Conservation (phyloP, 1,140 invertebrate genomes). For the Macrobrachium rosenbergii region DNA sequence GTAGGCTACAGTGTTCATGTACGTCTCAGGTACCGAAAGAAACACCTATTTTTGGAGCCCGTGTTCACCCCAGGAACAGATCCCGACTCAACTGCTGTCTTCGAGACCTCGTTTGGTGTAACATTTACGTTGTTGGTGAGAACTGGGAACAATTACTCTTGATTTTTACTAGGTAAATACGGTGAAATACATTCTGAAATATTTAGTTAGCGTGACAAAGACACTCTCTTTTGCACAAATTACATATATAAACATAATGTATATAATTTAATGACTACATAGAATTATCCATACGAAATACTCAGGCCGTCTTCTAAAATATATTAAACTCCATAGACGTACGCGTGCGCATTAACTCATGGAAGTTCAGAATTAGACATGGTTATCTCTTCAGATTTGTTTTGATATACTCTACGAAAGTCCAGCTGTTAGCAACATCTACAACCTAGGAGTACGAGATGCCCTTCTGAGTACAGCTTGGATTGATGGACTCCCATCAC, state of each 20-base stretch:
- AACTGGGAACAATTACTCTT: not conserved
- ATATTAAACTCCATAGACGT: too few species aligned
- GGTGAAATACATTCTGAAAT: too few species aligned
- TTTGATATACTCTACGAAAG: constrained; percentile 78
- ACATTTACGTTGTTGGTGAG: constrained; percentile 74
- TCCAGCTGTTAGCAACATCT: constrained; percentile 74
- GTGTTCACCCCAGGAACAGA: constrained; percentile 69
- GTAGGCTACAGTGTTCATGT: too few species aligned
- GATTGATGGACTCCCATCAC: constrained; percentile 81
- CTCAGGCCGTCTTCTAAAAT: too few species aligned
- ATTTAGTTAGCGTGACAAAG: too few species aligned
- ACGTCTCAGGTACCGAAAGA: constrained; percentile 79
- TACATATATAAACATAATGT: too few species aligned
- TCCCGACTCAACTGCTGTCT: constrained; percentile 57
- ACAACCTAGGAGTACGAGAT: constrained; percentile 75
- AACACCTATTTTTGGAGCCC: constrained; percentile 77
- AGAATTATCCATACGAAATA: too few species aligned
- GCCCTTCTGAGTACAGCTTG: constrained; percentile 81
- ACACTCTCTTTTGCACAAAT: too few species aligned
- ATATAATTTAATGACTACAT: too few species aligned
- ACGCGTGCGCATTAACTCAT: too few species aligned
- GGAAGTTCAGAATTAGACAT: too few species aligned
- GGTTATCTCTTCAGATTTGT: constrained; percentile 74
- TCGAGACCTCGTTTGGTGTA: constrained; percentile 83
- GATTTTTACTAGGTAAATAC: not conserved